Conservation (phyloP, 2,113 vertebrate species). For the Tringa solitaria region DNA sequence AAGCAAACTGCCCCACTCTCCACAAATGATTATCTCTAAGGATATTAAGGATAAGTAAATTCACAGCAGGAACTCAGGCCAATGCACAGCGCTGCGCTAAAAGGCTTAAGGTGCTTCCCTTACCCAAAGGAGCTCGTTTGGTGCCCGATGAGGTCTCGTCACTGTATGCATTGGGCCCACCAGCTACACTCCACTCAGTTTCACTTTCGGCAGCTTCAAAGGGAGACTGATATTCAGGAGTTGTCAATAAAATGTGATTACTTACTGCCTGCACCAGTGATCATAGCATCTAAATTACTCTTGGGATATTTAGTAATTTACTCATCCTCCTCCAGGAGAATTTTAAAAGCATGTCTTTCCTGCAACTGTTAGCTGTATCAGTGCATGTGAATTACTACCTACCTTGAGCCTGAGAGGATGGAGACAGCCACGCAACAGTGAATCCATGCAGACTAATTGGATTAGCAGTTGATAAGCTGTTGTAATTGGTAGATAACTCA, state of each 20-base stretch:
- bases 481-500: slow-evolving; percentile 26
- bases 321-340: neutral
- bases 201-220: neutral
- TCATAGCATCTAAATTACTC: slow-evolving; percentile 23
- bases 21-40: neutral
- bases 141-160: neutral
- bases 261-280: neutral
- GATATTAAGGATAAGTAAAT: too few species aligned
- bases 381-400: neutral
- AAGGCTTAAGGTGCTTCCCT: neutral
- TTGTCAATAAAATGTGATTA: slow-evolving; percentile 40
- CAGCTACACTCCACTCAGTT: accelerated
- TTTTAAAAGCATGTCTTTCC: neutral
- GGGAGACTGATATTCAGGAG: slow-evolving; percentile 20
- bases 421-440: neutral
- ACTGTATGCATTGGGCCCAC: neutral
- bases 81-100: neutral
- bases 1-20: neutral
- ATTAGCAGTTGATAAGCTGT: neutral
- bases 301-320: slow-evolving; percentile 23
- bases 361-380: neutral
- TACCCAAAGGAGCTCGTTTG: neutral
- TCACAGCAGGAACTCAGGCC: neutral
- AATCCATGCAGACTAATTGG: neutral
- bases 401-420: neutral